A percentile compares a stretch with the other conserved stretches of the same genome.
Conservation (phyloP, 2,888 invertebrate species). For the Empis stercorea region DNA sequence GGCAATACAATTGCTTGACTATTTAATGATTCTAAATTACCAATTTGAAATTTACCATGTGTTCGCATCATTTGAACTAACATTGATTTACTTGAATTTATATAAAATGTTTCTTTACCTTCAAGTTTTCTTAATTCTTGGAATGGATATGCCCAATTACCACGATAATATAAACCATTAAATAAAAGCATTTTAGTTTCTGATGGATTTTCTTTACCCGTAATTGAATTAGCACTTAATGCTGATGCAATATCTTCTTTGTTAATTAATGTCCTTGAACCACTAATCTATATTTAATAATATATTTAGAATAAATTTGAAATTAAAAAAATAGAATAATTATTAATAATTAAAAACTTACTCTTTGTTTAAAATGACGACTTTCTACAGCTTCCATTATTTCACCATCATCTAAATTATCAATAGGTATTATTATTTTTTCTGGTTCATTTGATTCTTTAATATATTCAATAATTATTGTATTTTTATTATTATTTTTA, state of each 20-base stretch:
- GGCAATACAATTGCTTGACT: conserved; percentile 58
- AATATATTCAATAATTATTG: conserved; percentile 33
- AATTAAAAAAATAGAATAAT: conserved; percentile 1
- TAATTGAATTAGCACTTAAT: conserved; percentile 48
- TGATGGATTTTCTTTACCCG: conserved; percentile 32
- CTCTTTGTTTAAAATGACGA: conserved; percentile 11
- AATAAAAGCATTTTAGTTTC: conserved; percentile 53
- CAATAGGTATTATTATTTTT: conserved; percentile 40
- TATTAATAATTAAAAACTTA: background rate
- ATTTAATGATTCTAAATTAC: conserved; percentile 46
- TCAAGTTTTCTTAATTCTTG: conserved; percentile 33
- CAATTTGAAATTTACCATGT: conserved; percentile 47
- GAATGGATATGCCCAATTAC: conserved; percentile 61
- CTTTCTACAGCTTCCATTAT: conserved; percentile 50
- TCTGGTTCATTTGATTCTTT: conserved; percentile 42
- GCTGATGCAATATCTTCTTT: conserved; percentile 45
- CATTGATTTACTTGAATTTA: conserved; percentile 45
- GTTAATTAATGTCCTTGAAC: conserved; percentile 38
- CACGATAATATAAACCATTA: conserved; percentile 67
- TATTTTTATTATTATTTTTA: conserved; percentile 34
- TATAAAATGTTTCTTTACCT: conserved; percentile 46
- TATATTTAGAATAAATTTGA: too few species aligned
- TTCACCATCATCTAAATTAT: conserved; percentile 39
- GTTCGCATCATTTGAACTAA: conserved; percentile 56
- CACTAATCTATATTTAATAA: conserved; percentile 12